Conservation (phyloP, 2,797 vertebrate species). For the Hapalemur alaotrensis region DNA sequence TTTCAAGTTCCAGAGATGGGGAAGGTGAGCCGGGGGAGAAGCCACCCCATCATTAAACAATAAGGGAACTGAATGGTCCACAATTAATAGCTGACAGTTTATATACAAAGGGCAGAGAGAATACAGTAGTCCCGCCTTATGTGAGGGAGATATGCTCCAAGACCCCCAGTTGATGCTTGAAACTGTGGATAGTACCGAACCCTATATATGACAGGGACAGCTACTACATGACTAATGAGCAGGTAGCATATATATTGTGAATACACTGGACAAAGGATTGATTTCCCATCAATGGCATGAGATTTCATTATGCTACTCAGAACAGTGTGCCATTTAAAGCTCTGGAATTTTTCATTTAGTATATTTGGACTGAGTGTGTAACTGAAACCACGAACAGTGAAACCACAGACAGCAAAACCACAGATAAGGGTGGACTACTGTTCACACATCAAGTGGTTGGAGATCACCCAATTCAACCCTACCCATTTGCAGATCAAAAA, state of each 20-base stretch:
- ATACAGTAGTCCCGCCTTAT: background rate
- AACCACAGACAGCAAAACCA: background rate
- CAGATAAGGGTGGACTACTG: background rate
- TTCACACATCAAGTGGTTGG: background rate
- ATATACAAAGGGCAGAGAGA: background rate
- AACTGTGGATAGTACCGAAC: background rate
- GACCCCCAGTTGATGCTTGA: background rate
- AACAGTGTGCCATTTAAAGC: background rate
- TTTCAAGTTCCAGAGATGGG: background rate
- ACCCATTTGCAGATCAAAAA: background rate
- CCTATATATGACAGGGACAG: background rate
- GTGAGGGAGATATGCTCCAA: background rate
- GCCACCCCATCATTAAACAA: background rate
- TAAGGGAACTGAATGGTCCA: background rate
- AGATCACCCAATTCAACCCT: background rate
- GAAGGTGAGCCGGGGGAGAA: background rate
- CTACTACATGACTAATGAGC: background rate
- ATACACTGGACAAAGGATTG: background rate
- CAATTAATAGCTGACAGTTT: background rate
- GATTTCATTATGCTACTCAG: background rate
- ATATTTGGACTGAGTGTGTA: background rate
- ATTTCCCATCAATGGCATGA: background rate
- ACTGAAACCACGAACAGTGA: background rate
- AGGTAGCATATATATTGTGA: no score
- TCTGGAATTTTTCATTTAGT: background rate